These are phyloP conservation scores for Sylvietta virens DNA, from an alignment of 2,113 vertebrate species.

Conservation along the genomic window DNA sequence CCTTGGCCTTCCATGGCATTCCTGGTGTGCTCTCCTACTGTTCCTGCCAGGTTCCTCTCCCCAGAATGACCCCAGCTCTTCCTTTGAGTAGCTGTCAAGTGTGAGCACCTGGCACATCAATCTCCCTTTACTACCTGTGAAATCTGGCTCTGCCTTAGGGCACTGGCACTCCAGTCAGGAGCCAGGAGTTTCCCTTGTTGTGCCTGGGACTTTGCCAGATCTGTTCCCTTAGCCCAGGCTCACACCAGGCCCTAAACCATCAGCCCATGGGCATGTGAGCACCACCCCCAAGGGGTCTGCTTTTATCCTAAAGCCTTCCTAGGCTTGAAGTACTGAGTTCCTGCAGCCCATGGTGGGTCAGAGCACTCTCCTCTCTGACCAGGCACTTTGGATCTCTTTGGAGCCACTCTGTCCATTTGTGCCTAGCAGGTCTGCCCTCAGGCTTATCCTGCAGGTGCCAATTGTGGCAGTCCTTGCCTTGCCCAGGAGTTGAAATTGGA, in stretches of 20 bases:
- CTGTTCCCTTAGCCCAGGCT: not conserved
- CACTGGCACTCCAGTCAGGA: not conserved
- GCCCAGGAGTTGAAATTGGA: accelerated
- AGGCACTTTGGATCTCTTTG: not conserved
- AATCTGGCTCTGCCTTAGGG: not conserved
- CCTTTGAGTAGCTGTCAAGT: not conserved
- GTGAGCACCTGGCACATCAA: not conserved
- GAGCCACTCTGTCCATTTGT: not conserved
- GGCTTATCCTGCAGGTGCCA: not conserved
- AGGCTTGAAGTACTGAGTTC: too few species aligned
- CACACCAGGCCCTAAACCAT: too few species aligned
- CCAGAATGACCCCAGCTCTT: not conserved
- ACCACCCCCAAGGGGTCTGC: too few species aligned
- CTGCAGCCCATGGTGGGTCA: not conserved
- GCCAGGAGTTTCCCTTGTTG: not conserved
- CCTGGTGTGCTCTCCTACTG: not conserved
- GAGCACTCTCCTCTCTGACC: not conserved
- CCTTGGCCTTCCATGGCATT: not conserved
- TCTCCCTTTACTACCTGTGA: not conserved
- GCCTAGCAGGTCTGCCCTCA: not conserved
- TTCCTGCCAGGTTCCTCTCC: not conserved
- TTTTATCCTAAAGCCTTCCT: not conserved
- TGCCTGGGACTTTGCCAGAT: not conserved
- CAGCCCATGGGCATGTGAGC: not conserved
- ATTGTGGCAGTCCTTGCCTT: accelerated